Evolutionary conservation across 2,797 vertebrate genomes (phyloP), one percentile per base, ranked within the genome.

Genomic region (Neostethus bicornis): DNA sequence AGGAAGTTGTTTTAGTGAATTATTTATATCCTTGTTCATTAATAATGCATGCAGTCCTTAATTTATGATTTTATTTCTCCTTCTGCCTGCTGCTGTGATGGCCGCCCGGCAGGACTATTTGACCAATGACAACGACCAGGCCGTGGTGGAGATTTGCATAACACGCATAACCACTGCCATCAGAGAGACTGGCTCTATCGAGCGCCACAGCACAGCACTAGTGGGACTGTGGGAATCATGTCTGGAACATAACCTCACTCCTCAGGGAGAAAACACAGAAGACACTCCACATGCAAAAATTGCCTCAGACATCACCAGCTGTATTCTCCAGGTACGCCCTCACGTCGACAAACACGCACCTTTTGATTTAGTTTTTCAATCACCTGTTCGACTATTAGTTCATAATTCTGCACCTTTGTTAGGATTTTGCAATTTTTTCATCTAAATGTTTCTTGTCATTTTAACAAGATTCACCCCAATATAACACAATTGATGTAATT

Each of bases 71-170:
- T 58, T 23, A 2, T 51, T 11, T 12, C 42, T 66, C 19, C 51
- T 45, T 42, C 20, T 45, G 42, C 66, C 5, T 51, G 32, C 21
- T 63, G 44, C 50, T 41, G 62, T 75, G 41, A 14, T 51, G 68
- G 49, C 50, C 69, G 41, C n/a, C 51, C 61, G 52, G 53, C 80
- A 99, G 97, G 96, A 98, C 89, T 99, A 99, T 72, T 87, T 94
- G 83, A 96, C 79, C 78, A 98, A 95, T 5, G 94, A 94, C 91
- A 98, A 98, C 0, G 94, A 97, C 90, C 97, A 98, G 88, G 96
- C 96, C 0, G 96, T 99, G 83, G 95, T 98, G 76, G 97, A 98
- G 81, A 98, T 98, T 83, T 98, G 96, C 85, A 89, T 99, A 79
- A 98, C 94, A 0, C 92, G 96, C 29, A 94, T 99, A 84, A 98